Base-by-base conservation (phyloP, 2,113 vertebrate species). In the Prinia subflava region DNA sequence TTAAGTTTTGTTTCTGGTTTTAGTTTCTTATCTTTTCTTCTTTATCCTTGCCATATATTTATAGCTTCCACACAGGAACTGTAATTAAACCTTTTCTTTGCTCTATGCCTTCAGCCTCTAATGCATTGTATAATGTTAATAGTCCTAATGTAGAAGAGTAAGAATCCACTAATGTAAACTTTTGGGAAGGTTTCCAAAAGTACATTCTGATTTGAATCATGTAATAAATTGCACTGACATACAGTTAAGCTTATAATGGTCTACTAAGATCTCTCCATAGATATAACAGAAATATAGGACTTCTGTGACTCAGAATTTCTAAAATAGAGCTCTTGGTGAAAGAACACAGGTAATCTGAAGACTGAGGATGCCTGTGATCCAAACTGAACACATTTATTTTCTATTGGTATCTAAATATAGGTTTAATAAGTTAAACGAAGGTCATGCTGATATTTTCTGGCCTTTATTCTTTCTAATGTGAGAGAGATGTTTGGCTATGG, bases 21-120 rank as follows among this genome's bases (percentile, higher is more conserved):
- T 37, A 21, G 15, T 25, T 60, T 60, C 79, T 83, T 91, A 55
- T 86, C 85, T 92, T 83, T 35, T 35, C 64, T 88, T 93, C 56
- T 95, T 65, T 88, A 96, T 93, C 52, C 47, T 88, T 96, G 68
- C 83, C 71, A 33, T 80, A 37, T 83, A 83, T 92, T 88, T 96
- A 46, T 80, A 89, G 30, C 44, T 93, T 90, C 64, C 47, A 90
- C 60, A 78, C 33, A 83, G 47, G 55, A 96, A 46, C 71, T 63
- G 59, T 95, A 94, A 92, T 94, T 91, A 94, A 86, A 81, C 44
- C 35, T 90, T 93, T 65, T 59, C 50, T 86, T 83, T 93, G 31
- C 55, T 93, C 42, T 92, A 10, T 86, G 28, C 68, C 68, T 95
- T 92, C 41, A 88, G 31, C 53, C 31, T 86, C 59, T 85, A 93